Conservation (phyloP, 1,140 invertebrate species). For the Zaprionus nigranus region DNA sequence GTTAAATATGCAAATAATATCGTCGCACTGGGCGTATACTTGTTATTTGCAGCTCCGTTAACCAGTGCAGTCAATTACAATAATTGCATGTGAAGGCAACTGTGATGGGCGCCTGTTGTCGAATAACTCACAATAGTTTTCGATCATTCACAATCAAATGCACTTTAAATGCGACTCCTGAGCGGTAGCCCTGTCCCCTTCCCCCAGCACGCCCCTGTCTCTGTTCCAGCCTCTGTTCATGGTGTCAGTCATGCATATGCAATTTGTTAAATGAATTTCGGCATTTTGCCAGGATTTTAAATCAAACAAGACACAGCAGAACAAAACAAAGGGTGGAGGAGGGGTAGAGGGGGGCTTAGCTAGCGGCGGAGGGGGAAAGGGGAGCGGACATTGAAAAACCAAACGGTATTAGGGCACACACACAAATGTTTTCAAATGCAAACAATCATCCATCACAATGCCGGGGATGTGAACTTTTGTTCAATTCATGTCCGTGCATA, state of each 20-base stretch:
- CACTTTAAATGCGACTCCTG: conserved; percentile 34
- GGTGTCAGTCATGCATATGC: conserved; percentile 54
- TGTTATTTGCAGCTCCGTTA: background rate
- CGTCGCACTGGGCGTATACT: background rate
- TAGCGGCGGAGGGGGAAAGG: background rate
- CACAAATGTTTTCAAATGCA: conserved; percentile 69
- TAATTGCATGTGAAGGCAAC: conserved; percentile 15
- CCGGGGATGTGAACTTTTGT: conserved; percentile 56
- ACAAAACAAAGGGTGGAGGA: conserved; percentile 4
- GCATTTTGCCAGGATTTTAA: conserved; percentile 37
- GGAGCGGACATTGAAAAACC: conserved; percentile 7
- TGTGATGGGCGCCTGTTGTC: conserved; percentile 17
- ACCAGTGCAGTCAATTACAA: conserved; percentile 12
- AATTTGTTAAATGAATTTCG: conserved; percentile 59
- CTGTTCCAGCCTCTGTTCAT: background rate
- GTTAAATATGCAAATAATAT: background rate
- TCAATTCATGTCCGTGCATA: conserved; percentile 38
- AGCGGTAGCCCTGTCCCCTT: background rate
- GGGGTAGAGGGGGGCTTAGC: background rate
- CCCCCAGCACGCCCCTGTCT: too few species aligned
- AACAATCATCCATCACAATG: conserved; percentile 81
- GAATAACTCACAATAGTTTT: conserved; percentile 58
- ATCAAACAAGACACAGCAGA: conserved; percentile 31
- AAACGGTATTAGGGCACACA: conserved; percentile 41
- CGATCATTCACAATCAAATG: conserved; percentile 33